Base-by-base conservation (phyloP, 2,113 vertebrate species). In the Atlantisia rogersi region DNA sequence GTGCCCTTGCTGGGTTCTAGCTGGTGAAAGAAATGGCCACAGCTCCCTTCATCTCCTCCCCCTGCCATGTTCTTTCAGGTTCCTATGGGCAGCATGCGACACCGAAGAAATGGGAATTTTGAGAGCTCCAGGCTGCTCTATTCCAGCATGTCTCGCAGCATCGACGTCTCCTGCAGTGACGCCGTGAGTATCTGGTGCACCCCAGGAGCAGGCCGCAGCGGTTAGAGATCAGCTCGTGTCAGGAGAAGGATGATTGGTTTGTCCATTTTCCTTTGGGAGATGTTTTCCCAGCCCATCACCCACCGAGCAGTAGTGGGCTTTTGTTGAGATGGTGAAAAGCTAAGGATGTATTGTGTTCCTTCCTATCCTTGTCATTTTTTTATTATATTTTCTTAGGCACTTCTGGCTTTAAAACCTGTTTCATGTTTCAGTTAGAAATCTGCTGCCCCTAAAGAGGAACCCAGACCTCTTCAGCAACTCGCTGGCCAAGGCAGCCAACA, bases 101-200 rank as follows among this genome's bases (percentile, higher is more conserved):
- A 96, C 83, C 92, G 94, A 6, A 92, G 95, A 39, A 96, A 97
- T 73, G 97, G 95, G 56, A 96, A 96, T 46, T 94, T 97, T 60
- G 97, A 97, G 92, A 97, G 46, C 31, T 86, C 97, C 70, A 90
- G 97, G 2, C 96, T 97, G 19, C 95, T 97, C 21, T 96, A 95
- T 31, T 97, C 97, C 74, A 97, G 97, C 71, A 97, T 97, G 90
- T 97, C 97, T 28, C 97, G 97, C 64, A 97, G 97, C 87, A 97
- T 96, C 18, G 97, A 97, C 0, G 88, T 97, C 78, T 92, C 97
- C 11, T 96, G 88, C 82, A 96, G 96, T 1, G 97, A 97, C 5
- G 81, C 94, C 2, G 97, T 97, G 94, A 95, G 96, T 96, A 73
- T 29, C 78, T 40, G 48, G 5, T 3, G 0, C 48, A 14, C 9